Base-by-base conservation (phyloP, 2,888 invertebrate genomes). In the Salpingus planirostris region DNA sequence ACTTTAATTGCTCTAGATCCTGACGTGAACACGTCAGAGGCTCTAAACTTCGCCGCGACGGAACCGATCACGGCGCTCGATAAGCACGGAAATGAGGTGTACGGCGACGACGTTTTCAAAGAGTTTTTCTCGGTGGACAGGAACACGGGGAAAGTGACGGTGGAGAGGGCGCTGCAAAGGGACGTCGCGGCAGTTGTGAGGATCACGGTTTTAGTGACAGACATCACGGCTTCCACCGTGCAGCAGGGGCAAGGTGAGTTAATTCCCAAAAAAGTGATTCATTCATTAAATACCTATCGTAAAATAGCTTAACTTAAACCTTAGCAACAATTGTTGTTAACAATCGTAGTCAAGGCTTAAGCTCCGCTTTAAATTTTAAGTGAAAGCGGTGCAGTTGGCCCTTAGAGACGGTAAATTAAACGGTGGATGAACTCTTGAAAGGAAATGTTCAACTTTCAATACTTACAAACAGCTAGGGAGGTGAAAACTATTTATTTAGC, bases 61-160 rank as follows among this genome's bases (percentile, higher is more conserved):
- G 81, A 78, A 48, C 73, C 76, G 1, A 80, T 89, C 12, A 78
- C 76, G 0, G 90, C 88, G 1, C 75, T 85, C 2, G 88, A 90
- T 52, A 84, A 81, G 46, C 83, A 89, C 57, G 86, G 89, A 6
- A 80, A 83, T 45, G 80, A 80, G 63, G 80, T 66, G 2, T 47
- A 57, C 0, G 60, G 61, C 14, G 62, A 54, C 31, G 67, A 70
- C 24, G 56, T 59, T 39, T 72, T 64, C 29, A 71, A 80, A 68
- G 70, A 75, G 29, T 76, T 78, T 52, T 84, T 85, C 52, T 68
- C 69, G 2, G 71, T 85, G 3, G 72, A 78, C 42, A 68, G 71
- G 38, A 68, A 66, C 40, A 71, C 67, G 42, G 77, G 78, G 3
- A 70, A 69, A 50, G 82, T 89, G 13, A 62, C 66, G 1, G 82